Conservation (phyloP, 64 coral and sea anemone species). For the Cladopsammia gracilis region DNA sequence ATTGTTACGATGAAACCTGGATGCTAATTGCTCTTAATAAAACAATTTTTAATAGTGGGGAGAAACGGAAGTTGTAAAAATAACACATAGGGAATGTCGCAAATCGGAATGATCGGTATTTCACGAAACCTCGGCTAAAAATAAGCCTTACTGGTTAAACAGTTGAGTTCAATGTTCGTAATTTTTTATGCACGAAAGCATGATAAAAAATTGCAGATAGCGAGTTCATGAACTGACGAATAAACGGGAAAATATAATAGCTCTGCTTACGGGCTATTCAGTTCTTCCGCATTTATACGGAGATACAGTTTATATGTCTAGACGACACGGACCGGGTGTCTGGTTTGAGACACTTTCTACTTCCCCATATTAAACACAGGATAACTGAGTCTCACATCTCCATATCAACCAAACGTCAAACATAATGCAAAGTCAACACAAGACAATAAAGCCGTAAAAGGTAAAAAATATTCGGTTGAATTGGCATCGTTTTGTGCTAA, state of each 20-base stretch:
- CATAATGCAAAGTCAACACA: too few relatives aligned
- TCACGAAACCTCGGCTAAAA: conserved; percentile 20
- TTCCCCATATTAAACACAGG: too few relatives aligned
- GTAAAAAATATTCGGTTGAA: too few relatives aligned
- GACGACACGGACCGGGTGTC: too few relatives aligned
- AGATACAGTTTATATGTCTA: too few relatives aligned
- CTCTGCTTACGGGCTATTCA: too few relatives aligned
- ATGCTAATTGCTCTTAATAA: not conserved
- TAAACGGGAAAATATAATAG: too few relatives aligned
- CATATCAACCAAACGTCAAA: too few relatives aligned
- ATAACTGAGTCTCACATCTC: too few relatives aligned
- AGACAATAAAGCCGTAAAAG: too few relatives aligned
- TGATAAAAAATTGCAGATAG: not conserved
- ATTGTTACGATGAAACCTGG: not conserved
- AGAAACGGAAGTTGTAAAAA: not conserved
- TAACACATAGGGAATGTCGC: not conserved
- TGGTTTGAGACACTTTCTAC: too few relatives aligned
- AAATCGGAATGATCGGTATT: not conserved
- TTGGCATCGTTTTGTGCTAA: too few relatives aligned
- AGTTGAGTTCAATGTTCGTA: not conserved
- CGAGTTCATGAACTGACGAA: not conserved
- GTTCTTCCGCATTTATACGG: not conserved
- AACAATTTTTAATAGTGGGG: not conserved
- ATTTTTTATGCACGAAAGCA: not conserved
- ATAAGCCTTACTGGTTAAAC: not conserved